Conservation (phyloP, 2,888 invertebrate species). For the Polymixis lichenea region DNA sequence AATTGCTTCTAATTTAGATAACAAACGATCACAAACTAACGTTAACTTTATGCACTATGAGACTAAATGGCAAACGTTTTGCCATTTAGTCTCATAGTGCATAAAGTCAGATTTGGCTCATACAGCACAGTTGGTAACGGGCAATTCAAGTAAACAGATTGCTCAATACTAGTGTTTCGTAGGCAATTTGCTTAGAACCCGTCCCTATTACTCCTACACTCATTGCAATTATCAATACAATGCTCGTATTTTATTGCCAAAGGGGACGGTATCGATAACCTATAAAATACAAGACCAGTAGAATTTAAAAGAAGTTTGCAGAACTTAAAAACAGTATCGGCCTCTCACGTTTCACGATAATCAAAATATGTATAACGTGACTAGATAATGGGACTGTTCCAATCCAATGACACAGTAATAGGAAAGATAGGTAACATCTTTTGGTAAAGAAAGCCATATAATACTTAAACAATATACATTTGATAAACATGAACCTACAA, state of each 20-base stretch:
- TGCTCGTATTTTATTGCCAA: slow-evolving; percentile 24
- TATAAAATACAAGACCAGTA: not conserved
- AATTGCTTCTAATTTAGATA: slow-evolving; percentile 26
- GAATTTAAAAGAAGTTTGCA: not conserved
- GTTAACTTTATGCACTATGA: too few relatives aligned
- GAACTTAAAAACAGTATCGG: not conserved
- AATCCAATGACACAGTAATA: not conserved
- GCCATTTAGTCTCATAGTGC: slow-evolving; percentile 26
- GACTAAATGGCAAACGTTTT: slow-evolving; percentile 4
- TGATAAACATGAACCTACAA: not conserved
- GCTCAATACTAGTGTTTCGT: slow-evolving; percentile 39
- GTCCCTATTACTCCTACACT: slow-evolving; percentile 50
- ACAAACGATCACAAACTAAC: slow-evolving; percentile 9
- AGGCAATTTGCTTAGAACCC: slow-evolving; percentile 40
- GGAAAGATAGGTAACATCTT: not conserved
- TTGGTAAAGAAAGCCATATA: not conserved
- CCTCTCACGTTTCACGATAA: not conserved
- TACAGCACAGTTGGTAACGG: slow-evolving; percentile 16
- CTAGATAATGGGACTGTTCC: not conserved
- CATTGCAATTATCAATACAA: slow-evolving; percentile 33
- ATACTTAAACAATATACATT: not conserved
- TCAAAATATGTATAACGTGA: not conserved
- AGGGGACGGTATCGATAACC: not conserved
- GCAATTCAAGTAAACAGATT: slow-evolving; percentile 40
- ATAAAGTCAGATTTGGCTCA: slow-evolving; percentile 18